Conservation (phyloP, 2,113 vertebrate species). For the Megaceryle torquata region DNA sequence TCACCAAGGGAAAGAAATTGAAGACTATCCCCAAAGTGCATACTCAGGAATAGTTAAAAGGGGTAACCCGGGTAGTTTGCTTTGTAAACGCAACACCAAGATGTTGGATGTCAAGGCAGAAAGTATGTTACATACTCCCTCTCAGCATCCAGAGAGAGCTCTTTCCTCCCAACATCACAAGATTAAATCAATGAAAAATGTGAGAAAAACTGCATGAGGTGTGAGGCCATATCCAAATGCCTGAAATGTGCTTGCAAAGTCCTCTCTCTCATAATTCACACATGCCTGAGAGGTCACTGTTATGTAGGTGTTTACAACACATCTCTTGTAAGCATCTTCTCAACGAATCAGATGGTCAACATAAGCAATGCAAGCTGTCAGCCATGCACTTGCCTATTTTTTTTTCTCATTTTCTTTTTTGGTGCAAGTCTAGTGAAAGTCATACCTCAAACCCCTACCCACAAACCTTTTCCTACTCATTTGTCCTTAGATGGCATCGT, state of each 20-base stretch:
- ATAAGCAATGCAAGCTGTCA: background rate
- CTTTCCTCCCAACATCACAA: background rate
- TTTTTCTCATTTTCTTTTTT: background rate
- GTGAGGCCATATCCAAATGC: background rate
- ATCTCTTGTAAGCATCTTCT: background rate
- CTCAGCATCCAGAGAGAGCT: background rate
- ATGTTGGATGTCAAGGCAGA: background rate
- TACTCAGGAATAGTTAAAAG: background rate
- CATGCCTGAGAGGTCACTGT: background rate
- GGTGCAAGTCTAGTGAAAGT: background rate
- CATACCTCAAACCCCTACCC: background rate
- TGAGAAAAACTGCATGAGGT: background rate
- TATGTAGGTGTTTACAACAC: background rate
- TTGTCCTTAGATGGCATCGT: background rate
- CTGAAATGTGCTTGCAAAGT: background rate
- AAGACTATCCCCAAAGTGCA: background rate
- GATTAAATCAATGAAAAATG: background rate
- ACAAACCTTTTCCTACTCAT: background rate
- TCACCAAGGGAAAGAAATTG: background rate
- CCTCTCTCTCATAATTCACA: background rate
- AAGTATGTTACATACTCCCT: background rate
- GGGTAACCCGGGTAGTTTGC: background rate
- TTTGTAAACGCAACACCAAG: background rate
- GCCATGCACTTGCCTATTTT: background rate
- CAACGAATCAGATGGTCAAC: background rate